These are phyloP conservation scores for Pseudococcus jackbeardsleyi DNA, from an alignment of 2,888 invertebrate genomes.

Conservation along the genomic window DNA sequence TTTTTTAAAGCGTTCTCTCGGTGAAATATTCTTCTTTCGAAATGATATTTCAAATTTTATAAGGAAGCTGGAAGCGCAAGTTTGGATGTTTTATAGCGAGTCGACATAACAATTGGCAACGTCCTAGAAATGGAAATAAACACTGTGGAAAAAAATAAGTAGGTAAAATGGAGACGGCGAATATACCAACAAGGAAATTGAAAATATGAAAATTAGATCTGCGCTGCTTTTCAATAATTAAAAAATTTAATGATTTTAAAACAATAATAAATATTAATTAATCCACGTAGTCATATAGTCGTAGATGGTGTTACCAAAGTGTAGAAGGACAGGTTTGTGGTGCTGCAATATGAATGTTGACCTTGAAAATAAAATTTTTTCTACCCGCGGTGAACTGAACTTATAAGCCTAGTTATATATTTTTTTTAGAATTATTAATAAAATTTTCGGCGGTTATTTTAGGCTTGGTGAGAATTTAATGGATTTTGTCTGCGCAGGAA, in stretches of 20 bases:
- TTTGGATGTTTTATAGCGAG: neutral
- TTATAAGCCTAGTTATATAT: neutral
- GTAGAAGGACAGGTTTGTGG: constrained; percentile 49
- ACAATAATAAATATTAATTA: constrained; percentile 53
- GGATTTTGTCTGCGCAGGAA: too few relatives aligned
- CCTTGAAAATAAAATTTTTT: constrained; percentile 1
- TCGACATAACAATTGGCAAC: neutral
- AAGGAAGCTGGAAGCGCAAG: too few relatives aligned
- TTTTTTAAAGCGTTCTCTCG: neutral
- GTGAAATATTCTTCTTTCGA: neutral
- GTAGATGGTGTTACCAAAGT: constrained; percentile 43
- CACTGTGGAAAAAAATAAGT: too few relatives aligned
- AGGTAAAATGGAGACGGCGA: neutral
- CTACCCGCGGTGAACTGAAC: neutral
- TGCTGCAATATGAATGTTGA: constrained; percentile 5
- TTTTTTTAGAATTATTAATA: constrained; percentile 5
- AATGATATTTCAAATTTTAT: neutral
- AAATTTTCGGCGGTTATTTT: neutral
- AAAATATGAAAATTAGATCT: constrained; percentile 41
- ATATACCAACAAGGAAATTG: neutral
- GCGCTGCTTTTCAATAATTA: constrained; percentile 32
- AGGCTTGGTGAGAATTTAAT: too few relatives aligned
- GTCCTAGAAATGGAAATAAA: constrained; percentile 6
- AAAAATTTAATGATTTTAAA: constrained; percentile 39
- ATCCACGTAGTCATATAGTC: constrained; percentile 25